Evolutionary conservation across 1,140 invertebrate genomes (phyloP).

Genomic region (Mesaphorura yosii): DNA sequence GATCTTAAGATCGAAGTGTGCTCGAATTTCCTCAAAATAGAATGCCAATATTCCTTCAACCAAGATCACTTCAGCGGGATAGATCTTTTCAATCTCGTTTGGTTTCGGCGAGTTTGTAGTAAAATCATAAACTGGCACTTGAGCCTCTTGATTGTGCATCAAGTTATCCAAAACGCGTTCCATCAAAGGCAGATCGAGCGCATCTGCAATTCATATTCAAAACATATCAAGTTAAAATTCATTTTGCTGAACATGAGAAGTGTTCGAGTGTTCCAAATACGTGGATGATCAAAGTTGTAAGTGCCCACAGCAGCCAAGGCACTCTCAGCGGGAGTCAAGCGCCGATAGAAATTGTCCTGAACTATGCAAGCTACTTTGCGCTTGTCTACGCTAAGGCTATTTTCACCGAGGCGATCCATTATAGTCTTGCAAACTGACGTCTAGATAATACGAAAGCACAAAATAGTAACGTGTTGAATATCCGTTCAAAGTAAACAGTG

Average conservation of each 20-base stretch:
- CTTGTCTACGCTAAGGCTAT: conserved; percentile 69
- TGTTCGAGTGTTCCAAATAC: too few relatives aligned
- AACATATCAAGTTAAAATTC: too few relatives aligned
- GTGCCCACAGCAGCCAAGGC: conserved; percentile 73
- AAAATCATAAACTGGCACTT: conserved; percentile 85
- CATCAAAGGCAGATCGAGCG: conserved; percentile 78
- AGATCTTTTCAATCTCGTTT: conserved; percentile 61
- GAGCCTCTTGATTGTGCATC: conserved; percentile 65
- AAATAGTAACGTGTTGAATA: neutral
- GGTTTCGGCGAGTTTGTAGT: conserved; percentile 63
- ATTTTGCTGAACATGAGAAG: too few relatives aligned
- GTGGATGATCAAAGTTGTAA: conserved; percentile 96
- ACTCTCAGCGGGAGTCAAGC: conserved; percentile 68
- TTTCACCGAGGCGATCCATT: conserved; percentile 84
- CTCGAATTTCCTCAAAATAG: conserved; percentile 86
- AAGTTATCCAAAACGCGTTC: conserved; percentile 66
- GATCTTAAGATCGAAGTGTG: conserved; percentile 96
- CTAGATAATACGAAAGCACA: conserved; percentile 41
- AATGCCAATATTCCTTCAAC: conserved; percentile 98
- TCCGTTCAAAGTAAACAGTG: too few relatives aligned
- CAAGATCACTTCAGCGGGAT: conserved; percentile 94
- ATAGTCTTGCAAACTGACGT: conserved; percentile 93
- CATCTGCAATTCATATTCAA: too few relatives aligned
- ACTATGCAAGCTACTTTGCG: conserved; percentile 86
- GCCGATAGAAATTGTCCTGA: conserved; percentile 90